Evolutionary conservation across 2,113 vertebrate species (phyloP).

Genomic region (Aptenodytes patagonicus): DNA sequence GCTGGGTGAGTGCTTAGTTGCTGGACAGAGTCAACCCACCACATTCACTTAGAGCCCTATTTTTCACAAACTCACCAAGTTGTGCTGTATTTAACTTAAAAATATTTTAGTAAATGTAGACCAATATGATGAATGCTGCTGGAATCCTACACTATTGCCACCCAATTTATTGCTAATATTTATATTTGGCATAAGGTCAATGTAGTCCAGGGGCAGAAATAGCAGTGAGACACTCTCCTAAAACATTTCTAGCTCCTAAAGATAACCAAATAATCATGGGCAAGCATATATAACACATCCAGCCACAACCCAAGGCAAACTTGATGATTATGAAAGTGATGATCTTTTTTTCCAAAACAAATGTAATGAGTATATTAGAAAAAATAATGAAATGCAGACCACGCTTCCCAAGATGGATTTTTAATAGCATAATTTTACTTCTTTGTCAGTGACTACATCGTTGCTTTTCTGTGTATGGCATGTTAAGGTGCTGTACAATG

Average conservation of each 20-base stretch:
- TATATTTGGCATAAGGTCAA: background rate
- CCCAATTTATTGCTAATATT: background rate
- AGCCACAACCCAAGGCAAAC: background rate
- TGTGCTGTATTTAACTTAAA: background rate
- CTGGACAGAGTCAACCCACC: background rate
- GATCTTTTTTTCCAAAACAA: background rate
- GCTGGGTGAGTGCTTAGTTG: background rate
- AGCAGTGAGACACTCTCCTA: background rate
- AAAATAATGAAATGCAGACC: background rate
- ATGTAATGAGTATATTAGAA: background rate
- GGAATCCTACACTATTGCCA: background rate
- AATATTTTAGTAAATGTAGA: background rate
- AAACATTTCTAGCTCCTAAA: background rate
- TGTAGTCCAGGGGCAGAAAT: background rate
- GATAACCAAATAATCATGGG: background rate
- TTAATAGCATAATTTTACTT: background rate
- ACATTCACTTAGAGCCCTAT: background rate
- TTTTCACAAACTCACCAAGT: background rate
- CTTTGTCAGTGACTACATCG: background rate
- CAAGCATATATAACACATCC: background rate
- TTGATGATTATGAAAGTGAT: background rate
- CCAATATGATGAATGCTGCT: background rate
- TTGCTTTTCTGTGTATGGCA: background rate
- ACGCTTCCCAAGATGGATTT: background rate
- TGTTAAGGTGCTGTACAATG: background rate